Evolutionary conservation across 2,888 invertebrate genomes (phyloP).

Genomic region (Oxystoma pomonae): DNA sequence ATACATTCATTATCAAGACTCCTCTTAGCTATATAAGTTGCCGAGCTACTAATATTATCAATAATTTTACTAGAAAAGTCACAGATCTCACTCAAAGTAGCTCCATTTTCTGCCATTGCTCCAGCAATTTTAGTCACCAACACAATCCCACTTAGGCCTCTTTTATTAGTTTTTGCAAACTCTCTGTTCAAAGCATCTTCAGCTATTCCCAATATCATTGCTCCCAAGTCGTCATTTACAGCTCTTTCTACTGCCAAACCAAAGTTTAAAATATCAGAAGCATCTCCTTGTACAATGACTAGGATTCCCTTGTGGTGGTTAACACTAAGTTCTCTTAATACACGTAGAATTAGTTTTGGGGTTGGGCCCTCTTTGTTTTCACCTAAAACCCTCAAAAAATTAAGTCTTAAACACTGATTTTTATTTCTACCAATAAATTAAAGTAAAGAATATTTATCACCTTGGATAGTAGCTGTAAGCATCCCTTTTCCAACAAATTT

Average conservation of each 20-base stretch:
- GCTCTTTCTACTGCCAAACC: constrained; percentile 76
- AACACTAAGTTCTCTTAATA: constrained; percentile 41
- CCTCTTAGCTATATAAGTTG: constrained; percentile 8
- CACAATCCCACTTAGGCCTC: constrained; percentile 55
- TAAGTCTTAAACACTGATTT: too few relatives aligned
- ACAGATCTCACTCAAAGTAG: constrained; percentile 55
- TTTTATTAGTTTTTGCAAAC: constrained; percentile 27
- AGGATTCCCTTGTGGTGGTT: constrained; percentile 59
- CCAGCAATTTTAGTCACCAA: constrained; percentile 66
- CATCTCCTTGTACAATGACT: constrained; percentile 71
- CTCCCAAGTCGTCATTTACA: constrained; percentile 53
- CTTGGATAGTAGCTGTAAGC: constrained; percentile 71
- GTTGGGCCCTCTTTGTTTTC: constrained; percentile 22
- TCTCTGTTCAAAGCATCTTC: constrained; percentile 60
- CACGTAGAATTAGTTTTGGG: constrained; percentile 36
- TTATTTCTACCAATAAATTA: too few relatives aligned
- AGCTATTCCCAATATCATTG: constrained; percentile 59
- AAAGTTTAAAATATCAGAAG: constrained; percentile 76
- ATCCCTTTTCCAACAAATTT: constrained; percentile 68
- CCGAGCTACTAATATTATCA: constrained; percentile 58
- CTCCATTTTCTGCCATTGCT: constrained; percentile 64
- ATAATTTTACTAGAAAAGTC: constrained; percentile 49
- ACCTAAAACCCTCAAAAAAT: too few relatives aligned
- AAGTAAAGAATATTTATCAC: too few relatives aligned
- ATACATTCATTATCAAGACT: constrained; percentile 11